Base-by-base conservation (phyloP, 2,888 invertebrate genomes). In the Cotesia congregata region DNA sequence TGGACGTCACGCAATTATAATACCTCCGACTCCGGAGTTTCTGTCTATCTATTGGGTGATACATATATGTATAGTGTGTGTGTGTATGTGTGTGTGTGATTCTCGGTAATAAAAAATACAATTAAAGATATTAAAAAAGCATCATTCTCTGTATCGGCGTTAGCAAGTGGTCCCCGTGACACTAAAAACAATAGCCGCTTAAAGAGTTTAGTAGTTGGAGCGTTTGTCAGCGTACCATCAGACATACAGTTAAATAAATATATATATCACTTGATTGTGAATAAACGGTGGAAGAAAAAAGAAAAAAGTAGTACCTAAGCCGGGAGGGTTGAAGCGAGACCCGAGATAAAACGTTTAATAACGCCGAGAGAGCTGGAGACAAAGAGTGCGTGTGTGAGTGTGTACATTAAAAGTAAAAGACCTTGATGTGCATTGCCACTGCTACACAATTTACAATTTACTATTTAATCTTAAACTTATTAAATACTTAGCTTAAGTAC, bases 1-100 rank as follows among this genome's bases (percentile, higher is more conserved):
- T 87, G 87, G 80, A 87, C 87, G 87, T 87, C 87, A 87, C 87
- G 86, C 83, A 87, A 86, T 87, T 86, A 85, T 84, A 82, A 82
- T 83, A 82, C 80, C 75, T 60, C 67, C 40, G 69, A 50, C 50
- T 50, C 50, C 50, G 12, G 50, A 50, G 50, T 50, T 50, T 50
- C 50, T 50, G 7, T 50, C 50, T 50, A 50, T 50, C 50, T 50
- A 50, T 7, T 50, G 50, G 7, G 12, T 50, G 50, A 12, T 50
- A 50, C 1, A 17, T 17, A 17, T n/a, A n/a, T n/a, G n/a, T 50
- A 50, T 50, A 50, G 50, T 50, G 50, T 50, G 50, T 30, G 30
- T 30, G 30, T 30, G 30, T 30, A 0, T 30, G 30, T 30, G 50
- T 50, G 50, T 50, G 12, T 50, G 50, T 50, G 50, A 50, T 50